Evolutionary conservation across 2,797 vertebrate genomes (phyloP).

Genomic region (Mus caroli): DNA sequence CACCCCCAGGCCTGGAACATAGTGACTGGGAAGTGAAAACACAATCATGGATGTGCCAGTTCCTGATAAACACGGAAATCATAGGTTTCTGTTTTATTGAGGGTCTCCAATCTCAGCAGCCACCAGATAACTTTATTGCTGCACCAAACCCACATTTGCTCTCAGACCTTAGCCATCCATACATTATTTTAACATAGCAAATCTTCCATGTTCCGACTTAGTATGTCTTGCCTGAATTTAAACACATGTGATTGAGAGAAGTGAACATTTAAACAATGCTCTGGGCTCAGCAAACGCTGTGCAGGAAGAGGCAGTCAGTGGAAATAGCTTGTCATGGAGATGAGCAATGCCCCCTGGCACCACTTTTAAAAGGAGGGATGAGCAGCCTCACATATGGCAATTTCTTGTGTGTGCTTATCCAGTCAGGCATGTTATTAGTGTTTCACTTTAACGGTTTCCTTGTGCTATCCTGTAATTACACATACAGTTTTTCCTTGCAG

Average conservation of each 20-base stretch:
- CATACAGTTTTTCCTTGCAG: neutral
- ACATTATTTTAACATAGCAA: conserved; percentile 63
- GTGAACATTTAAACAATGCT: conserved; percentile 70
- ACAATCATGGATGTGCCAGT: neutral
- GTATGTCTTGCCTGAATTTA: conserved; percentile 73
- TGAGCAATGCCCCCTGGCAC: conserved; percentile 71
- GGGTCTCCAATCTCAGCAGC: conserved; percentile 25
- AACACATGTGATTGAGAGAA: conserved; percentile 71
- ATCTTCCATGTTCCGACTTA: conserved; percentile 66
- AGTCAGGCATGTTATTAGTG: conserved; percentile 66
- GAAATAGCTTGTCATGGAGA: conserved; percentile 69
- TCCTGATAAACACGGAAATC: neutral
- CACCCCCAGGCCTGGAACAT: neutral
- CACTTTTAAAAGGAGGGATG: conserved; percentile 40
- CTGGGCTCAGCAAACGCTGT: conserved; percentile 37
- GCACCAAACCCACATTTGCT: conserved; percentile 70
- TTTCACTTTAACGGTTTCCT: conserved; percentile 57
- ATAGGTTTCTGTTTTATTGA: neutral
- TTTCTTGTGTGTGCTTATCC: conserved; percentile 64
- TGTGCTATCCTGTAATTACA: conserved; percentile 68
- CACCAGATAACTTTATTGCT: conserved; percentile 63
- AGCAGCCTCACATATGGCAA: conserved; percentile 63
- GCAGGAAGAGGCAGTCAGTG: conserved; percentile 62
- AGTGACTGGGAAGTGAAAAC: neutral
- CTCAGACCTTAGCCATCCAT: conserved; percentile 61